Base-by-base conservation (phyloP, 30 jellyfish, hydroid and myxozoan species). In the Aurelia sp. region DNA sequence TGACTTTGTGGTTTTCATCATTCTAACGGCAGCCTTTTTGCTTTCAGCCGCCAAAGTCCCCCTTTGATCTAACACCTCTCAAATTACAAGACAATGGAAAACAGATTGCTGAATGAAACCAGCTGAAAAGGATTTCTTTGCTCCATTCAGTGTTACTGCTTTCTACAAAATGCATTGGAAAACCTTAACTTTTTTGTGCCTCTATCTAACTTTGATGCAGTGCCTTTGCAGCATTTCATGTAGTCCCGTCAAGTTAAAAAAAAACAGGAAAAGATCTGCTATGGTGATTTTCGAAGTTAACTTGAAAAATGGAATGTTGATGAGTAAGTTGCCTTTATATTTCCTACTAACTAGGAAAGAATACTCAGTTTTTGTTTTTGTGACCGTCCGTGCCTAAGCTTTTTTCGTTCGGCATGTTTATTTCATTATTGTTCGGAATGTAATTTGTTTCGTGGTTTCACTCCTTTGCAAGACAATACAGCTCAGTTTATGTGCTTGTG, bases 221-320 rank as follows among this genome's bases (percentile, higher is more conserved):
- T 22, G 17, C 33, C 18, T 12, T 68, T 68, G 31, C 47, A 21
- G 79, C 4, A 19, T 22, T 40, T 33, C 20, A 4, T 33, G 47
- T 68, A 55, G 9, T 8, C 79, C n/a, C 4, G 40, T 31, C 60
- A 15, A 38, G 33, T 3, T 40, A 35, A 5, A 31, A 53, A 27
- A n/a, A 18, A 74, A 21, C 27, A 74, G 15, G 19, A 21, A 18
- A 8, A 59, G 35, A 21, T 33, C 91, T 53, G 77, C 67, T 52
- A 19, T 81, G 59, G 68, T 67, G 13, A 81, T 81, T 63, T 48
- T 81, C 13, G 48, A 65, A 30, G 50, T 81, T 21, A 81, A 81
- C 84, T 67, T 13, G n/a, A 74, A 55, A 31, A 67, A 38, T 67
- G 79, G 78, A 60, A 53, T 67, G 13, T 41, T 81, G 67, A 63